Conservation (phyloP, 2,888 invertebrate species). For the Papilio protenor region DNA sequence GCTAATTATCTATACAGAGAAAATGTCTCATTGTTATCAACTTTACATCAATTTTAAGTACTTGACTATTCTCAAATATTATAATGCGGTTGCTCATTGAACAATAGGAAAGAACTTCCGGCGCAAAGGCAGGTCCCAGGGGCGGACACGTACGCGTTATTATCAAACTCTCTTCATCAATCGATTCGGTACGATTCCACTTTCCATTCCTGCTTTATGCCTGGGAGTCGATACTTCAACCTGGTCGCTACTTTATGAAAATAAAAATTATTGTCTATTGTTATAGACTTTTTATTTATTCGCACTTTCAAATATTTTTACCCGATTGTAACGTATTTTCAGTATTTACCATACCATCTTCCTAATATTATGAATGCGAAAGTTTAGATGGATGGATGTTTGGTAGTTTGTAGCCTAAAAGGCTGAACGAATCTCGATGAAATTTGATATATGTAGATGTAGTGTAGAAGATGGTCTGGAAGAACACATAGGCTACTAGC, state of each 20-base stretch:
- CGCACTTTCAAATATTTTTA: not conserved
- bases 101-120: constrained; percentile 55
- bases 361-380: no score
- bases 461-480: no score
- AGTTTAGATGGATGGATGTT: no score
- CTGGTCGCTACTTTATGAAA: constrained; percentile 14
- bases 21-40: no score
- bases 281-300: not conserved
- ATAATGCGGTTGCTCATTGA: constrained; percentile 43
- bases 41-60: constrained; percentile 14
- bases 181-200: constrained; percentile 66
- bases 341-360: no score
- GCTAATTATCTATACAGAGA: not conserved
- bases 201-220: constrained; percentile 40
- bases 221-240: constrained; percentile 40
- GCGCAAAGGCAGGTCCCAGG: constrained; percentile 63
- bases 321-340: not conserved
- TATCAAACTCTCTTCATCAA: constrained; percentile 80
- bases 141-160: constrained; percentile 73
- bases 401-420: no score
- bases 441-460: no score
- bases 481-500: no score
- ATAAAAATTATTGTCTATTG: not conserved
- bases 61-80: constrained; percentile 34
- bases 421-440: no score